Percentiles rank a stretch among this genome's conserved stretches.
These are phyloP conservation scores for Drosophila repletoides DNA, from an alignment of 1,140 invertebrate genomes.

Conservation along the genomic window DNA sequence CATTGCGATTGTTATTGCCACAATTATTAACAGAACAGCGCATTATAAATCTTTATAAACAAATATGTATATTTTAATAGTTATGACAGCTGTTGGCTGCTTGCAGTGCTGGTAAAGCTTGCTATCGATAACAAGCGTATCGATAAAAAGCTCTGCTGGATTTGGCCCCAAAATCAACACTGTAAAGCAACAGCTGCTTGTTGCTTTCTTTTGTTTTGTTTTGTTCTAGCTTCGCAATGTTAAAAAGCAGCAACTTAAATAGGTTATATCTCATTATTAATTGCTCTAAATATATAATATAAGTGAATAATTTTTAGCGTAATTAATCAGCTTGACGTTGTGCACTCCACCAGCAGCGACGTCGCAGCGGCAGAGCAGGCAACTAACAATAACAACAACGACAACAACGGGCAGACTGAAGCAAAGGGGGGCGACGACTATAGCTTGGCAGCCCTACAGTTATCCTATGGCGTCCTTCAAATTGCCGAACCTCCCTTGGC, in stretches of 20 bases:
- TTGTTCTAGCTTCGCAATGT: constrained; percentile 45
- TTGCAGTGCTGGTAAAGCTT: constrained; percentile 1
- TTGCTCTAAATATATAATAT: too few relatives aligned
- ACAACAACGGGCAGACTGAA: not conserved
- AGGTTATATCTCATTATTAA: constrained; percentile 36
- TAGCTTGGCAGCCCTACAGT: constrained; percentile 51
- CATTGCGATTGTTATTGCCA: constrained; percentile 48
- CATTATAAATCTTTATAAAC: constrained; percentile 20
- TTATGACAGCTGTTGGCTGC: constrained; percentile 11
- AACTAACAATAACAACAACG: constrained; percentile 3
- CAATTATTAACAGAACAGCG: constrained; percentile 50
- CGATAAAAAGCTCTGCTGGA: not conserved
- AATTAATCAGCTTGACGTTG: constrained; percentile 47
- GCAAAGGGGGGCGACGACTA: constrained; percentile 22
- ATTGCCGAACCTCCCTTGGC: constrained; percentile 64
- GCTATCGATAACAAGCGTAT: constrained; percentile 5
- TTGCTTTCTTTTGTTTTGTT: constrained; percentile 25
- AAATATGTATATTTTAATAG: constrained; percentile 4
- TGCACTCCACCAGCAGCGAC: not conserved
- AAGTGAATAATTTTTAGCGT: constrained; percentile 40
- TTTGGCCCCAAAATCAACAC: constrained; percentile 26
- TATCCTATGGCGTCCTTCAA: constrained; percentile 62
- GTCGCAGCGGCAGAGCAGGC: not conserved
- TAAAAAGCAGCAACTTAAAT: constrained; percentile 74
- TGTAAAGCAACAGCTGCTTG: constrained; percentile 10